Conservation (phyloP, 2,888 invertebrate species). For the Coronaproctus castanopsis region DNA sequence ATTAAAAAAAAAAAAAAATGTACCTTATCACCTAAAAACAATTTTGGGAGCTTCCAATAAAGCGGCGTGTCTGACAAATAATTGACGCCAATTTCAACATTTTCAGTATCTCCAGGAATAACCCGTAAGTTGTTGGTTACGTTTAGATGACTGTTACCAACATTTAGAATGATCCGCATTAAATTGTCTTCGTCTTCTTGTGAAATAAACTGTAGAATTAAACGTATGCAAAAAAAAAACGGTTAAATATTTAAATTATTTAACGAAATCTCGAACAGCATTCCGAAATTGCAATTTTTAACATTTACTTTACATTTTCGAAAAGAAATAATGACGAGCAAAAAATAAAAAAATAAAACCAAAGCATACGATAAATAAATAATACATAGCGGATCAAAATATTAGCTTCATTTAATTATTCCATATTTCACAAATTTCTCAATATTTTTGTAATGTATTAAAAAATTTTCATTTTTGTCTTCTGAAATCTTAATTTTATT, state of each 20-base stretch:
- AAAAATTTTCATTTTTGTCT: too few relatives aligned
- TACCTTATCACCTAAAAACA: slow-evolving; percentile 65
- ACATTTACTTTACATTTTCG: too few relatives aligned
- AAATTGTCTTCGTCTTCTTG: neutral
- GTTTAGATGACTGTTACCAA: slow-evolving; percentile 21
- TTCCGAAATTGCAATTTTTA: too few relatives aligned
- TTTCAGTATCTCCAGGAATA: slow-evolving; percentile 38
- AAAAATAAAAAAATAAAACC: too few relatives aligned
- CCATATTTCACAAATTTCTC: too few relatives aligned
- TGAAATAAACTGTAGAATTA: neutral
- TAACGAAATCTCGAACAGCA: too few relatives aligned
- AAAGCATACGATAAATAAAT: too few relatives aligned
- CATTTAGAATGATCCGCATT: neutral
- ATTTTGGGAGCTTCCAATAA: slow-evolving; percentile 61
- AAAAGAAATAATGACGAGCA: too few relatives aligned
- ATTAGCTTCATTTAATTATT: too few relatives aligned
- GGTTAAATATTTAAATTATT: neutral
- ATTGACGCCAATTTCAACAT: slow-evolving; percentile 33
- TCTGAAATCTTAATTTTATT: too few relatives aligned
- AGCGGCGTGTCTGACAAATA: slow-evolving; percentile 42
- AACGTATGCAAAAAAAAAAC: neutral
- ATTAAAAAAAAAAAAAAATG: slow-evolving; percentile 2
- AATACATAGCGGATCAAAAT: too few relatives aligned
- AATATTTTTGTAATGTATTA: too few relatives aligned
- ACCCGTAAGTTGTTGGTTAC: slow-evolving; percentile 37